Evolutionary conservation across 2,888 invertebrate genomes (phyloP).

Genomic region (Dimorphilus gyrociliatus): DNA sequence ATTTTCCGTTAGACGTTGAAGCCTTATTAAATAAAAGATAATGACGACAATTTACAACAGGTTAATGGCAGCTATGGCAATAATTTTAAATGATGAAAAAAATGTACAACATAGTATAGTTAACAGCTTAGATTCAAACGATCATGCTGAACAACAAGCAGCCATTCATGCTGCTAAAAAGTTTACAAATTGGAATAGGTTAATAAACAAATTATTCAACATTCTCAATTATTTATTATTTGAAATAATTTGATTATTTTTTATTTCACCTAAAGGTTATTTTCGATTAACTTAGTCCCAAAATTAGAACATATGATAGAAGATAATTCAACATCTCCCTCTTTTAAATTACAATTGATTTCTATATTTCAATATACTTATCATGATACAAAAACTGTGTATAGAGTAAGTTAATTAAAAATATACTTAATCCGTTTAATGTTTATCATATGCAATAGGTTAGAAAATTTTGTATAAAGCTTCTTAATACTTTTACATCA

Average conservation of each 20-base stretch:
- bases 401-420: constrained; percentile 43
- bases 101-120: constrained; percentile 88
- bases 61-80: not conserved
- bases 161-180: constrained; percentile 84
- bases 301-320: constrained; percentile 89
- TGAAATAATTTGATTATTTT: not conserved
- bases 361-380: constrained; percentile 83
- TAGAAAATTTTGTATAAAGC: constrained; percentile 53
- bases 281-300: constrained; percentile 85
- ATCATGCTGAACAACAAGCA: constrained; percentile 85
- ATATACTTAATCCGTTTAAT: constrained; percentile 2
- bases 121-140: constrained; percentile 76
- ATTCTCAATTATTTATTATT: not conserved
- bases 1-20: not conserved
- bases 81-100: constrained; percentile 81
- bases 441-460: constrained; percentile 42
- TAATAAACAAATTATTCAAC: not conserved
- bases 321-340: constrained; percentile 74
- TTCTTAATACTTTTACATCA: constrained; percentile 60
- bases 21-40: not conserved
- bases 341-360: constrained; percentile 73
- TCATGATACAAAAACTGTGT: constrained; percentile 58
- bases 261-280: constrained; percentile 55
- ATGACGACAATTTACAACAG: not conserved
- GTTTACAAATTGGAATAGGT: constrained; percentile 57